phyloP scores from a whole-genome alignment of 2,888 invertebrate genomes.

The Polymixis flavicincta region DNA sequence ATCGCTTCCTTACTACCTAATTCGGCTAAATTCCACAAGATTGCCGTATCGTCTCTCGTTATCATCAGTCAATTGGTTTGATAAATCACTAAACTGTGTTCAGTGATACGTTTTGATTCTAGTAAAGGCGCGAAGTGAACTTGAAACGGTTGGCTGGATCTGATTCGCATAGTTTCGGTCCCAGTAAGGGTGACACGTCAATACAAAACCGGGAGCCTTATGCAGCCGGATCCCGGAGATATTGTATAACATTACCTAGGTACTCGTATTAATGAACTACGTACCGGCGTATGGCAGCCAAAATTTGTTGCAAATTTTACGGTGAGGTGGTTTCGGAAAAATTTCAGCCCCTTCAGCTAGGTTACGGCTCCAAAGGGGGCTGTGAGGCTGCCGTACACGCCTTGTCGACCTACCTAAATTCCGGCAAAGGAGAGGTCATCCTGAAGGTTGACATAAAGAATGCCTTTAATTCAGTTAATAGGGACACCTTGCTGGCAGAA shows the following conservation, averaged over 20 bases:
- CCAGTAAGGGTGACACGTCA: neutral
- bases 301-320: too few species aligned
- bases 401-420: too few species aligned
- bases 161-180: constrained; percentile 31
- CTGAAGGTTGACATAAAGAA: too few species aligned
- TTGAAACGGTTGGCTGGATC: constrained; percentile 15
- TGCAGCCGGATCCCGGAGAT: neutral
- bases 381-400: too few species aligned
- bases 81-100: constrained; percentile 26
- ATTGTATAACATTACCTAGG: neutral
- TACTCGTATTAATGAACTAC: too few species aligned
- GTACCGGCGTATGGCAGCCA: too few species aligned
- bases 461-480: too few species aligned
- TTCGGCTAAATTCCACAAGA: constrained; percentile 35
- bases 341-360: too few species aligned
- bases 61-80: constrained; percentile 30
- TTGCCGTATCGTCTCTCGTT: constrained; percentile 31
- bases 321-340: too few species aligned
- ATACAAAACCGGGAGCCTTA: neutral
- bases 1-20: constrained; percentile 44
- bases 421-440: too few species aligned
- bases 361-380: too few species aligned
- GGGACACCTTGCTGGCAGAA: too few species aligned
- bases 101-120: constrained; percentile 26
- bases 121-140: constrained; percentile 14